Evolutionary conservation across 2,888 invertebrate genomes (phyloP), one percentile per base, ranked within the genome.

Genomic region (Cryptophagus acutangulus): DNA sequence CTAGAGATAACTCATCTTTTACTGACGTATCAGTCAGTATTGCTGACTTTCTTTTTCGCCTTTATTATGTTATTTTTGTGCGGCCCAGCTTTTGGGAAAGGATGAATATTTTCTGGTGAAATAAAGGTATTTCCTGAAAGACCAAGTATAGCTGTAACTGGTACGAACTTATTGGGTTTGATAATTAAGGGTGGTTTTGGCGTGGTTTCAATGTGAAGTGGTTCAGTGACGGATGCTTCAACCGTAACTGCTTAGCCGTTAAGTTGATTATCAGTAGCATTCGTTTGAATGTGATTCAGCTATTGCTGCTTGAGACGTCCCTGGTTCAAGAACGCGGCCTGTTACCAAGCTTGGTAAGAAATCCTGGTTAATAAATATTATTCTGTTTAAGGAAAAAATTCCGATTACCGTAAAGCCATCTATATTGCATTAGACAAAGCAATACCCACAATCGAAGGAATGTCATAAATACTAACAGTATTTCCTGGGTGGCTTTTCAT

Each of bases 401-500:
- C 31, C 31, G 2, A 15, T 3, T 14, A 10, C 10, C n/a, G 10
- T 9, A 8, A 12, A 31, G n/a, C 31, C 31, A 4, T 13, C 3
- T 14, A 13, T 31, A 2, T 13, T 14, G 31, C 14, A 9, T 14
- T n/a, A 3, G 10, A 15, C 3, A 31, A 15, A 13, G 10, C 12
- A 13, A 13, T 9, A 13, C 3, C 9, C 3, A 31, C 14, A 3
- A 2, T 13, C 8, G 3, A 13, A 10, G 3, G 31, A 14, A 9
- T 8, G 10, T 31, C 31, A 12, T 31, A 28, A 4, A 40, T 40
- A 1, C 17, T 35, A 17, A 37, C 12, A 6, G 42, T 42, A 18
- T 25, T 13, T 2, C 38, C 34, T 1, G 42, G 42, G 29, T 42
- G 38, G 25, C 34, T 42, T 34, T 10, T 9, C 14, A 38, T 42